phyloP scores from a whole-genome alignment of 2,797 vertebrate species.

The Lagothrix lagotricha region DNA sequence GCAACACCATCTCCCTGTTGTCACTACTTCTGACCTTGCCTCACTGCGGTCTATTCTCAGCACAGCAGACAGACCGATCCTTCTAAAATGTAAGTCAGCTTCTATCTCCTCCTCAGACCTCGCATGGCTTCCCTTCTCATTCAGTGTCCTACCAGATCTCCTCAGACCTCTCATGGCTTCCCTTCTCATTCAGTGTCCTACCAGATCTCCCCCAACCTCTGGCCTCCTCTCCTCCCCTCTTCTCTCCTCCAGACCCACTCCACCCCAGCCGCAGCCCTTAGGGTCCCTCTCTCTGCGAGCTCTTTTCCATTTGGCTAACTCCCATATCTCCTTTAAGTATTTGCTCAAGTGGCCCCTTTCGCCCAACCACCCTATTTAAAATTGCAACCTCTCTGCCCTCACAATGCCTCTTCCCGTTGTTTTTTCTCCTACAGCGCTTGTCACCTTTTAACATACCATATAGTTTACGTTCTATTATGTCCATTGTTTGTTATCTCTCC shows the following conservation, averaged over 20 bases:
- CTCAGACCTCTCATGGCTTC: background rate
- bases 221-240: background rate
- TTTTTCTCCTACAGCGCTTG: no score
- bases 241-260: background rate
- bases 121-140: background rate
- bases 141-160: background rate
- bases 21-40: background rate
- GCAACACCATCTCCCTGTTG: background rate
- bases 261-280: background rate
- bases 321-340: background rate
- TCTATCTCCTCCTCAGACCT: background rate
- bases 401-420: background rate
- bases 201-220: background rate
- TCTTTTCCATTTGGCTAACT: background rate
- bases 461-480: background rate
- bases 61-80: background rate
- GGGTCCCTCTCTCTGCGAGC: background rate
- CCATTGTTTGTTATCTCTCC: background rate
- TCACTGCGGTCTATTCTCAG: background rate
- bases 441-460: background rate
- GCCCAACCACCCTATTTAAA: background rate
- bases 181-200: background rate
- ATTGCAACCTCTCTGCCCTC: background rate
- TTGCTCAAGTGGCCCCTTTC: background rate
- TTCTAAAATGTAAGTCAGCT: background rate